Conservation (phyloP, 1,140 invertebrate species). For the Cryptotermes secundus region DNA sequence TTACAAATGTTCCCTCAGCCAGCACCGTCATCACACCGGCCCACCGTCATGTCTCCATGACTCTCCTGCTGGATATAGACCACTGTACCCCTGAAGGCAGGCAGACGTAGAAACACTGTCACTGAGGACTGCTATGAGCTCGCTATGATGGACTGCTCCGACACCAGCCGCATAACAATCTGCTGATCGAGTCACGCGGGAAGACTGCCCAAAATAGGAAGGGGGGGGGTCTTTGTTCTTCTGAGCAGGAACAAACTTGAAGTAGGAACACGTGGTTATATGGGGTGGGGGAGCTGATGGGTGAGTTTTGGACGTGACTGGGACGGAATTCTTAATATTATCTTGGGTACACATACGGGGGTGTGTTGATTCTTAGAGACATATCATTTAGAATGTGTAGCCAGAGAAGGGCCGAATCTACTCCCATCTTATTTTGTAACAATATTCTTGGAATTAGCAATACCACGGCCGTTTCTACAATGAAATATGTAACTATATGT, state of each 20-base stretch:
- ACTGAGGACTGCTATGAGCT: background rate
- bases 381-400: no score
- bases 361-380: background rate
- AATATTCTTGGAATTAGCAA: no score
- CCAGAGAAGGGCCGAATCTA: no score
- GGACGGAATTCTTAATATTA: background rate
- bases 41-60: no score
- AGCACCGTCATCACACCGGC: no score
- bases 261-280: background rate
- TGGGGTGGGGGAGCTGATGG: background rate
- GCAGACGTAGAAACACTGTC: constrained; percentile 4
- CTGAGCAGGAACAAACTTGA: background rate
- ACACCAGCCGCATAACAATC: constrained; percentile 3
- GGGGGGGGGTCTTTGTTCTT: background rate
- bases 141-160: constrained; percentile 13
- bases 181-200: background rate
- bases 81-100: background rate
- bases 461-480: no score
- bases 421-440: no score
- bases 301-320: background rate
- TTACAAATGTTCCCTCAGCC: no score
- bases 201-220: background rate
- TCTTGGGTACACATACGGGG: background rate
- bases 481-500: no score
- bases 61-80: background rate